phyloP scores from a whole-genome alignment of 2,888 invertebrate species.

The Amiota communis region DNA sequence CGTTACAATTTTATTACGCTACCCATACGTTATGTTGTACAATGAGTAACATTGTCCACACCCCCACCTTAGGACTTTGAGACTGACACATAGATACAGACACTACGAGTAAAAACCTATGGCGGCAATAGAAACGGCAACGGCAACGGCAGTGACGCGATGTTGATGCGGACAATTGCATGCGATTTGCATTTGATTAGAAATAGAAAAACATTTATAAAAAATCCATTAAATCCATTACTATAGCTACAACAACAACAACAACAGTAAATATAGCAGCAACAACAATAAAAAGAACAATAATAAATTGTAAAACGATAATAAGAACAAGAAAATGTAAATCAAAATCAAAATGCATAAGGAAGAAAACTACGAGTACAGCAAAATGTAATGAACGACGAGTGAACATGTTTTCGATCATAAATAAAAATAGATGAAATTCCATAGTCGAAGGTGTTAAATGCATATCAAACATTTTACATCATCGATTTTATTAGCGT shows the following conservation, averaged over 20 bases:
- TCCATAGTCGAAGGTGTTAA: conserved; percentile 61
- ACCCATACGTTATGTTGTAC: too few relatives aligned
- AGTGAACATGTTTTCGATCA: conserved; percentile 26
- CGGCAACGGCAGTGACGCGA: not conserved
- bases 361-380: conserved; percentile 15
- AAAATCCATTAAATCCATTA: conserved; percentile 7
- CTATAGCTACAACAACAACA: conserved; percentile 10
- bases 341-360: not conserved
- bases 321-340: too few relatives aligned
- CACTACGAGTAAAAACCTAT: too few relatives aligned
- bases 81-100: too few relatives aligned
- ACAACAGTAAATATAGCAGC: conserved; percentile 1
- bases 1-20: conserved; percentile 54
- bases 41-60: too few relatives aligned
- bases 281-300: conserved; percentile 49
- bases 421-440: conserved; percentile 59
- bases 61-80: too few relatives aligned
- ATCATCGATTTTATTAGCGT: conserved; percentile 70
- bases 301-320: not conserved
- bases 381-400: conserved; percentile 8
- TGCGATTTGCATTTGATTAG: conserved; percentile 60
- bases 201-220: conserved; percentile 24
- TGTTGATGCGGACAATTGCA: conserved; percentile 43
- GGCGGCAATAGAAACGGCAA: too few relatives aligned
- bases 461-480: conserved; percentile 63